Base-by-base conservation (phyloP, 30 jellyfish, hydroid and myxozoan genomes). In the Morbakka virulenta region DNA sequence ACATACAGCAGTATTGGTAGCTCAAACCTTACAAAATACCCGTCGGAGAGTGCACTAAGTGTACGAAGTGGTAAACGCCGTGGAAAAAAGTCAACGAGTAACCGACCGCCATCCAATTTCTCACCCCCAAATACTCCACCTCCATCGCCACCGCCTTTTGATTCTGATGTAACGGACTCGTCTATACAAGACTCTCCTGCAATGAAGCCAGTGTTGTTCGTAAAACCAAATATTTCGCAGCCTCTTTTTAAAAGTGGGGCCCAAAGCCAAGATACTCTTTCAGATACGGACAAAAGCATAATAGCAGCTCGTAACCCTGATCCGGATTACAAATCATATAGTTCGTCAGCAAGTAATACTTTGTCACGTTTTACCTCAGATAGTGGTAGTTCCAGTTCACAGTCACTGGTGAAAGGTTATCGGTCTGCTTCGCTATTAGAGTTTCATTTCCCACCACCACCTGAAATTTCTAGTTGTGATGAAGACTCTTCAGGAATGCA, bases 381-480 rank as follows among this genome's bases (percentile, higher is more conserved):
- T n/a, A 41, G 57, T 41, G 57, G 57, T 6, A 41, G 57, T 41
- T 41, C 57, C 9, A 41, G 57, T 41, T 41, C 57, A 41, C 57
- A 41, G 17, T 41, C 57, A 41, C 17, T 41, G 9, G 57, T 41
- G 17, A 41, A 41, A 41, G 57, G 57, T 6, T 41, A 41, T 17
- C 57, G 57, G 57, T 41, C 57, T 6, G 57, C 57, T 6, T 76
- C 91, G 20, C 36, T 86, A 25, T 4, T 86, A 87, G 69, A 77
- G 17, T 86, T 86, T 50, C 80, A 78, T 31, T 86, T 86, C 64
- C 96, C 96, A 27, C 96, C 96, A 0, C 96, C 96, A n/a, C 96
- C 96, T 2, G 13, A 41, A 41, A 17, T 6, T 17, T 41, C 57
- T 6, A 41, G 57, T 41, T 17, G 67, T 22, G 65, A 22, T 31